Evolutionary conservation across 2,113 vertebrate species (phyloP).

Genomic region (Tachycineta bicolor): DNA sequence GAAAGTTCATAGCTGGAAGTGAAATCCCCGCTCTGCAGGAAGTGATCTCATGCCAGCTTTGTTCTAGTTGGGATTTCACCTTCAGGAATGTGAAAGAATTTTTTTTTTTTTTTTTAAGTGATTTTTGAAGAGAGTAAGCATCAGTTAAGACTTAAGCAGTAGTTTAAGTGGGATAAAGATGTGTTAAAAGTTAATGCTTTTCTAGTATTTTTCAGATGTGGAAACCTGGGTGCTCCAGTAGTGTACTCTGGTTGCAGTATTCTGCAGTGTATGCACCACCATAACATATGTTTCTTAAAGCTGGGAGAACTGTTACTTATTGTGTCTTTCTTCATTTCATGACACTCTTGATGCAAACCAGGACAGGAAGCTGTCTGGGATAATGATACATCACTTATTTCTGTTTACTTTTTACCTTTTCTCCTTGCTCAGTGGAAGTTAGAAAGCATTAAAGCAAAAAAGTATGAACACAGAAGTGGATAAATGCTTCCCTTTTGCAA

Average conservation of each 20-base stretch:
- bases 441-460: neutral
- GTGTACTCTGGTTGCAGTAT: neutral
- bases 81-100: neutral
- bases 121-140: neutral
- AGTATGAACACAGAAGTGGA: neutral
- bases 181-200: neutral
- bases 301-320: neutral
- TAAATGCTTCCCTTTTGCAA: neutral
- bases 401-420: neutral
- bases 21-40: neutral
- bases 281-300: slow-evolving; percentile 27
- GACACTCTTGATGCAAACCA: slow-evolving; percentile 51
- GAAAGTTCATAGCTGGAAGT: neutral
- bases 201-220: neutral
- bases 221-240: neutral
- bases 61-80: neutral
- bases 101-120: too few species aligned
- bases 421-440: neutral
- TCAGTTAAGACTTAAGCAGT: neutral
- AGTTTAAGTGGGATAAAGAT: neutral
- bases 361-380: slow-evolving; percentile 50
- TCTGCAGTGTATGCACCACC: neutral
- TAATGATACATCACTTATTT: neutral
- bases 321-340: slow-evolving; percentile 32
- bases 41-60: neutral